These are phyloP conservation scores for Chloroclysta siterata DNA, from an alignment of 2,888 invertebrate genomes.

Conservation along the genomic window DNA sequence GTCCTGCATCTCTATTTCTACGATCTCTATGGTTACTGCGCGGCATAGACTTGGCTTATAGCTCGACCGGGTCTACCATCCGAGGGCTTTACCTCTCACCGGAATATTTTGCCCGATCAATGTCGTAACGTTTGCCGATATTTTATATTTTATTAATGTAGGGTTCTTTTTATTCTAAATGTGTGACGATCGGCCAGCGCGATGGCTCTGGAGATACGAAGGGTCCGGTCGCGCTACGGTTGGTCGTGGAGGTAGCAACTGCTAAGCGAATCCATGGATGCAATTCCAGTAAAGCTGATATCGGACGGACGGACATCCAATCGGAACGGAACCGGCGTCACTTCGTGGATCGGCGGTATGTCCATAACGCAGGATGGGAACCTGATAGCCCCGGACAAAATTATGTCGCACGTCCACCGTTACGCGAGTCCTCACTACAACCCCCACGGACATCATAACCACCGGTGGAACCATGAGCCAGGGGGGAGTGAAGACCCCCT, in stretches of 20 bases:
- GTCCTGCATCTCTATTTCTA: slow-evolving; percentile 82
- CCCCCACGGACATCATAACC: slow-evolving; percentile 79
- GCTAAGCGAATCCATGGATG: slow-evolving; percentile 83
- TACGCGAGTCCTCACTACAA: slow-evolving; percentile 83
- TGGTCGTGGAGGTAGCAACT: slow-evolving; percentile 69
- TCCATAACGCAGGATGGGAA: slow-evolving; percentile 82
- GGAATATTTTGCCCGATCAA: slow-evolving; percentile 71
- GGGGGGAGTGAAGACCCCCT: slow-evolving; percentile 81
- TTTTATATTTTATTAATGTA: slow-evolving; percentile 73
- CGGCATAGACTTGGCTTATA: slow-evolving; percentile 84
- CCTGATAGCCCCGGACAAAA: slow-evolving; percentile 81
- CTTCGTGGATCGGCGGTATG: slow-evolving; percentile 83
- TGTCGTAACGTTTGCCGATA: slow-evolving; percentile 75
- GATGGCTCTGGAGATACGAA: slow-evolving; percentile 64
- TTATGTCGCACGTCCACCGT: slow-evolving; percentile 80
- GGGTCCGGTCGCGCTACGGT: slow-evolving; percentile 73
- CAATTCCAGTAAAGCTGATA: slow-evolving; percentile 84
- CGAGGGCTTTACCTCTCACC: slow-evolving; percentile 66
- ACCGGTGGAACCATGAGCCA: slow-evolving; percentile 81
- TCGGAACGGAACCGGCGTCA: slow-evolving; percentile 74
- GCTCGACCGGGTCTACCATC: slow-evolving; percentile 73
- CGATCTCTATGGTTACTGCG: slow-evolving; percentile 86
- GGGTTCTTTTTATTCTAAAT: slow-evolving; percentile 62
- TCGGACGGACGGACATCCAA: slow-evolving; percentile 78
- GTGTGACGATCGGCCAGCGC: slow-evolving; percentile 72